These are phyloP conservation scores for Tetranychus cinnabarinus DNA, from an alignment of 1,140 invertebrate species.

Conservation along the genomic window DNA sequence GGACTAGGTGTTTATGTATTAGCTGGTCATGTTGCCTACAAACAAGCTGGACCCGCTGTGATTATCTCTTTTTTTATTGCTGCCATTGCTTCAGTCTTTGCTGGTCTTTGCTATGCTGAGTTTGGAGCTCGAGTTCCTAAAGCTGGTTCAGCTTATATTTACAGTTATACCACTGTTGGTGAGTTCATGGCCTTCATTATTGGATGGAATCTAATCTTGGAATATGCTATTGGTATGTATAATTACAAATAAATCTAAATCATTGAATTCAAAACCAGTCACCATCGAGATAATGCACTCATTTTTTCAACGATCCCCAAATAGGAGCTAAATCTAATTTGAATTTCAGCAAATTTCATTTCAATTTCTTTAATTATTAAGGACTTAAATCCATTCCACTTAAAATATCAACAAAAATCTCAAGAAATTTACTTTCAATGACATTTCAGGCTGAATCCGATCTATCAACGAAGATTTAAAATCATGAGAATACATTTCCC, in stretches of 20 bases:
- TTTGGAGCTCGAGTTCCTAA: slow-evolving; percentile 43
- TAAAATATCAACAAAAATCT: too few relatives aligned
- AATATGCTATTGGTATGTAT: slow-evolving; percentile 54
- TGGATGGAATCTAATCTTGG: slow-evolving; percentile 43
- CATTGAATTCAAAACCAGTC: not conserved
- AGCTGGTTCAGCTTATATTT: slow-evolving; percentile 30
- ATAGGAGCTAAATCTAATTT: too few relatives aligned
- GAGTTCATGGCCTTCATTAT: slow-evolving; percentile 27
- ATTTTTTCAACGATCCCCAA: too few relatives aligned
- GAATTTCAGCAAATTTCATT: too few relatives aligned
- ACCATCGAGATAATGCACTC: too few relatives aligned
- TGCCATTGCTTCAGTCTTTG: slow-evolving; percentile 61
- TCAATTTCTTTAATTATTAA: too few relatives aligned
- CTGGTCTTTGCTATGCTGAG: slow-evolving; percentile 39
- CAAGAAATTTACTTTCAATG: too few relatives aligned
- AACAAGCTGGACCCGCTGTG: slow-evolving; percentile 59
- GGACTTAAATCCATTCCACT: too few relatives aligned
- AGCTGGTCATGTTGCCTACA: slow-evolving; percentile 62
- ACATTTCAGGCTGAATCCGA: too few relatives aligned
- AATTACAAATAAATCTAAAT: slow-evolving; percentile 11
- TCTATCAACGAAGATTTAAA: too few relatives aligned
- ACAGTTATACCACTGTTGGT: slow-evolving; percentile 26
- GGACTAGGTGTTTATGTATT: slow-evolving; percentile 76
- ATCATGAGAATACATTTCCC: too few relatives aligned
- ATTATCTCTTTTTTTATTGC: slow-evolving; percentile 58